Evolutionary conservation across 2,888 invertebrate species (phyloP).

Genomic region (Drepana falcataria): DNA sequence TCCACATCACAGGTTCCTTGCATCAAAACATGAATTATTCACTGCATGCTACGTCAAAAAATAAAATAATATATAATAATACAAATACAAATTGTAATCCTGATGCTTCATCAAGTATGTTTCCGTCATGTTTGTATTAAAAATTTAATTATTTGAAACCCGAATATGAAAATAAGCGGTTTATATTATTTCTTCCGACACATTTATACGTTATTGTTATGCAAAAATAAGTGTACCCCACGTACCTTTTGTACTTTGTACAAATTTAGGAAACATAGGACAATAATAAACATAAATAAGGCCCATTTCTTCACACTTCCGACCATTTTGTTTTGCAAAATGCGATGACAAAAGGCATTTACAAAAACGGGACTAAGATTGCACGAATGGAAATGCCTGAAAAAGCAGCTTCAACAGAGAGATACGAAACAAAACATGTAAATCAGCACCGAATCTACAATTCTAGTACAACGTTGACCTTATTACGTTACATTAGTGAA

Average conservation of each 20-base stretch:
- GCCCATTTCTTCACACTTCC: background rate
- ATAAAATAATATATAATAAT: too few species aligned
- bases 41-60: too few species aligned
- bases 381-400: background rate
- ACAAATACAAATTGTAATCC: too few species aligned
- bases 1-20: too few species aligned
- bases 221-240: background rate
- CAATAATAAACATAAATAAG: background rate
- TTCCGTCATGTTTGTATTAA: too few species aligned
- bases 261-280: background rate
- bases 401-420: background rate
- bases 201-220: background rate
- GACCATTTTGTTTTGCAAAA: conserved; percentile 1
- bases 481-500: background rate
- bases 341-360: background rate
- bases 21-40: too few species aligned
- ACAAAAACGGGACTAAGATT: background rate
- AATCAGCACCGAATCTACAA: background rate
- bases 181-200: background rate
- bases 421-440: conserved; percentile 1
- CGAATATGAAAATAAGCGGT: background rate
- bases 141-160: too few species aligned
- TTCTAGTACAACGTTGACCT: background rate
- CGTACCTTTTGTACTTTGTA: background rate
- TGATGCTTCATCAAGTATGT: too few species aligned